Base-by-base conservation (phyloP, 2,888 invertebrate species). In the Ormyrus pomaceus region DNA sequence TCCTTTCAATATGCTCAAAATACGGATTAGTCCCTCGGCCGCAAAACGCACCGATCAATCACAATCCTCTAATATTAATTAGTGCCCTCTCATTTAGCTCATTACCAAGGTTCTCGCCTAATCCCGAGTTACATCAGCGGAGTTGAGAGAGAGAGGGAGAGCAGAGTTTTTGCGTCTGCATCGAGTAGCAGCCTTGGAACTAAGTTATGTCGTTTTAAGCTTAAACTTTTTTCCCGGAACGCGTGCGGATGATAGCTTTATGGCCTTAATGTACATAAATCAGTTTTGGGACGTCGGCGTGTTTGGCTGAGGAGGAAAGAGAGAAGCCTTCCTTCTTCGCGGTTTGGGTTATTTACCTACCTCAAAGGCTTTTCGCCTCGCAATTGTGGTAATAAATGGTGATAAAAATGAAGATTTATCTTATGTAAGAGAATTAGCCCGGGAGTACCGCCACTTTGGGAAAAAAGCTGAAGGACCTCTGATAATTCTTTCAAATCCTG, bases 181-280 rank as follows among this genome's bases (percentile, higher is more conserved):
- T 34, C 34, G 34, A 34, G 34, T 34, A 34, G 34, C 34, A 34
- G 34, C 34, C 34, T 34, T 34, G 34, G 50, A 58, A 53, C 7
- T 10, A 51, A 48, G 46, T 55, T 66, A 34, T 6, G 74, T 65
- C 48, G 11, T 9, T 76, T 53, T 50, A 0, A 50, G 11, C 56
- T 34, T 50, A 13, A 58, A 46, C 11, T 45, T 77, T 70, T 70
- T 69, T 69, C 8, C 70, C 13, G 68, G 10, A 48, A n/a, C 70
- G 77, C 55, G 45, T 70, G 70, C 56, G 51, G 8, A 56, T 77
- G 77, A 77, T 70, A 77, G 77, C 48, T 77, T 77, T 77, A 77
- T 70, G 70, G 64, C 64, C 50, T 70, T 56, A 9, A 56, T 70
- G 45, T 10, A 50, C 56, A 70, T 76, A 76, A 69, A 68, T 76